Percentiles rank a stretch among this genome's conserved stretches.
These are phyloP conservation scores for Xenus cinereus DNA, from an alignment of 2,113 vertebrate species.

Conservation along the genomic window DNA sequence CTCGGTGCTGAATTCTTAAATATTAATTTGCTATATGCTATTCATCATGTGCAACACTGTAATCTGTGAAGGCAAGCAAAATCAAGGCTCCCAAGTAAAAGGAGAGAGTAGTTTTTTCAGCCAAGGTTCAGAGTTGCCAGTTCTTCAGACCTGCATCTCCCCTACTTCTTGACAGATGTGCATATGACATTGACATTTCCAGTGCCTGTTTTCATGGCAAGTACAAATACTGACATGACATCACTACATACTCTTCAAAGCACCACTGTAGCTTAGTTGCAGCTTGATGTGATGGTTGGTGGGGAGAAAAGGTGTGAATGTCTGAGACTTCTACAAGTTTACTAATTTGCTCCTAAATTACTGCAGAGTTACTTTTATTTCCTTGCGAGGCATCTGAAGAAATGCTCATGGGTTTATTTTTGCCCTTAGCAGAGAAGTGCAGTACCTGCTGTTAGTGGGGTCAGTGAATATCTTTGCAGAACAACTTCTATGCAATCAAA, in stretches of 20 bases:
- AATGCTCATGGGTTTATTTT: background rate
- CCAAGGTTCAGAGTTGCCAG: background rate
- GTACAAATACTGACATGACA: background rate
- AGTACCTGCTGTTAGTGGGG: background rate
- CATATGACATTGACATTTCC: background rate
- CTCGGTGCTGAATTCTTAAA: constrained; percentile 36
- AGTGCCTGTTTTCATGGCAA: background rate
- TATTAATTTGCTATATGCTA: constrained; percentile 50
- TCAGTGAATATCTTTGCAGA: background rate
- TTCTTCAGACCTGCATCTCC: background rate
- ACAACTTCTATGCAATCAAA: background rate
- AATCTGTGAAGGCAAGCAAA: constrained; percentile 1
- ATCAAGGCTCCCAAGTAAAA: background rate
- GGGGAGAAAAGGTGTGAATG: background rate
- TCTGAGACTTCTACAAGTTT: background rate
- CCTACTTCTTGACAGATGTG: background rate
- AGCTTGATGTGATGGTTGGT: background rate
- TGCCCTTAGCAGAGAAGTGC: background rate
- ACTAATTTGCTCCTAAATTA: background rate
- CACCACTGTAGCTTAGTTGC: background rate
- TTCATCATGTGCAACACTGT: constrained; percentile 12
- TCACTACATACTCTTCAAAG: background rate
- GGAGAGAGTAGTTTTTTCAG: background rate
- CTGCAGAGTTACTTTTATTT: background rate
- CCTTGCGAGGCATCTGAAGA: background rate